phyloP scores from a whole-genome alignment of 2,113 vertebrate species.

The Psilopsiagon aymara region DNA sequence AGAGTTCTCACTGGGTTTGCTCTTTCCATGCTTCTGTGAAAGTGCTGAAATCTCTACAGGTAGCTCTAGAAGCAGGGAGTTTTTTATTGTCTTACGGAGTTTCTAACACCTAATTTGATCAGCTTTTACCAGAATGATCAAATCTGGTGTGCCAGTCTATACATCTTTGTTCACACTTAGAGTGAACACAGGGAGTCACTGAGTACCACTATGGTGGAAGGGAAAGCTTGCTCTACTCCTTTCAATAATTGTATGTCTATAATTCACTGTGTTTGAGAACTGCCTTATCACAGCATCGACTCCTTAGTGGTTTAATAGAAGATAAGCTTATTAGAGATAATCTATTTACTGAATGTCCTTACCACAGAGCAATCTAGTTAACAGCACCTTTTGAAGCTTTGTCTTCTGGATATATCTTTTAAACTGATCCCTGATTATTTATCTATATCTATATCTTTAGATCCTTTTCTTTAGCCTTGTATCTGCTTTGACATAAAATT shows the following conservation, averaged over 20 bases:
- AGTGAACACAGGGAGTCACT: not conserved
- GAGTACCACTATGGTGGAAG: not conserved
- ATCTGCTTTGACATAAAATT: slow-evolving; percentile 46
- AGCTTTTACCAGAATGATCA: not conserved
- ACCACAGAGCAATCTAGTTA: slow-evolving; percentile 53
- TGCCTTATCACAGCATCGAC: slow-evolving; percentile 57
- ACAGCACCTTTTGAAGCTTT: slow-evolving; percentile 51
- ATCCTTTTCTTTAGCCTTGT: not conserved
- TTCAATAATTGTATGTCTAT: slow-evolving; percentile 1
- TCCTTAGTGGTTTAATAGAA: slow-evolving; percentile 67
- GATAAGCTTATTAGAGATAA: slow-evolving; percentile 70
- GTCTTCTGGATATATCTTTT: slow-evolving; percentile 38
- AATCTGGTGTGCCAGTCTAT: not conserved
- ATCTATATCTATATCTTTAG: not conserved
- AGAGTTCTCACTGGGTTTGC: not conserved
- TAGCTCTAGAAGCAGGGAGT: not conserved
- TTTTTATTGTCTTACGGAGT: not conserved
- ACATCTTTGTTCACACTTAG: not conserved
- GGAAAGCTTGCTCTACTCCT: not conserved
- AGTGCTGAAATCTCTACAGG: not conserved
- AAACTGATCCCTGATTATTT: slow-evolving; percentile 38
- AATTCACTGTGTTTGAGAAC: slow-evolving; percentile 69
- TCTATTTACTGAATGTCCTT: slow-evolving; percentile 44
- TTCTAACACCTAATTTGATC: not conserved
- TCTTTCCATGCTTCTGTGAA: not conserved